Evolutionary conservation across 35 echinoderm and acorn worm genomes (phyloP).

Genomic region (Acanthaster planci): DNA sequence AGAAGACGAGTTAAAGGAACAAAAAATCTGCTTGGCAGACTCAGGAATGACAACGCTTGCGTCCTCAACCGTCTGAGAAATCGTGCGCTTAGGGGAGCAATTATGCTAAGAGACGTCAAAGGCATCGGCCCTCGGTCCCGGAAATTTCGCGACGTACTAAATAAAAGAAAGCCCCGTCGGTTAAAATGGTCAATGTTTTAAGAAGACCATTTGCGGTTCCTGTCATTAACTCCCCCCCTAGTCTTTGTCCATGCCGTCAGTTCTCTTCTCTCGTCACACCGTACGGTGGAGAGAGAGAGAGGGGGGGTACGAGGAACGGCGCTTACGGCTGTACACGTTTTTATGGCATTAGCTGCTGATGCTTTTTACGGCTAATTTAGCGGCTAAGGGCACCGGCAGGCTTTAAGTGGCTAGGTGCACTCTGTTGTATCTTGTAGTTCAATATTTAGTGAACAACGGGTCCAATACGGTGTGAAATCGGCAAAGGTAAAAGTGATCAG

Average conservation of each 20-base stretch:
- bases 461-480: no score
- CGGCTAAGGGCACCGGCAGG: not conserved
- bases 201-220: slow-evolving; percentile 22
- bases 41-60: no score
- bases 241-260: not conserved
- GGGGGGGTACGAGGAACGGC: no score
- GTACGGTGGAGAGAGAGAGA: no score
- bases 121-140: not conserved
- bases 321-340: slow-evolving; percentile 27
- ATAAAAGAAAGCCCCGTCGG: not conserved
- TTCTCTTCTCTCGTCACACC: not conserved
- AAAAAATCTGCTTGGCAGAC: no score
- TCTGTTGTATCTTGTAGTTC: no score
- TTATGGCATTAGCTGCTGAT: not conserved
- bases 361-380: slow-evolving; percentile 27
- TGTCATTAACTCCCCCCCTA: not conserved
- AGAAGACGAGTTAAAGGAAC: no score
- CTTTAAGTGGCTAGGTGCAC: not conserved
- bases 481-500: no score
- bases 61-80: no score
- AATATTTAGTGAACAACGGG: no score
- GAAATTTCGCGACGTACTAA: not conserved
- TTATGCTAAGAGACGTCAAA: not conserved
- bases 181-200: slow-evolving; percentile 22
- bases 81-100: no score